Percentiles rank a stretch among this genome's conserved stretches.
Conservation (phyloP, 64 coral and sea anemone genomes). For the Montipora efflorescens region DNA sequence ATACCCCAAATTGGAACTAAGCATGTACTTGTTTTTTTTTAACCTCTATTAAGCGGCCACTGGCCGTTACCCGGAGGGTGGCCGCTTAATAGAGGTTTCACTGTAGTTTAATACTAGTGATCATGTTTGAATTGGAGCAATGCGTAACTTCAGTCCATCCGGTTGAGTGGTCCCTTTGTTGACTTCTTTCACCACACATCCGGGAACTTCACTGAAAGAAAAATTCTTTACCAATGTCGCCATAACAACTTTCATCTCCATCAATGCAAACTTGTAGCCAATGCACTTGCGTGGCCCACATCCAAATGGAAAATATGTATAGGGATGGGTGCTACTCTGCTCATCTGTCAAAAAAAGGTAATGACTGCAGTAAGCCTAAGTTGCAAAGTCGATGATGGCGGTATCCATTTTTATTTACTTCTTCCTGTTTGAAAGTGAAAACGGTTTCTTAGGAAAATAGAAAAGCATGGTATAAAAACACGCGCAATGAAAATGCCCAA, state of each 20-base stretch:
- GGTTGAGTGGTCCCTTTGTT: background rate
- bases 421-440: too few relatives aligned
- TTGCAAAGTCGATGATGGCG: too few relatives aligned
- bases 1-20: too few relatives aligned
- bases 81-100: background rate
- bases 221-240: conserved; percentile 18
- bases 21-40: too few relatives aligned
- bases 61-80: background rate
- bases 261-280: conserved; percentile 57
- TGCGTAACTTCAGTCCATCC: background rate
- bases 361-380: too few relatives aligned
- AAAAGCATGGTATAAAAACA: too few relatives aligned
- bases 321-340: background rate
- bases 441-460: too few relatives aligned
- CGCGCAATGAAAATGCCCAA: too few relatives aligned
- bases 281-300: conserved; percentile 59
- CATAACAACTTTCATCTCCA: conserved; percentile 36
- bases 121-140: background rate
- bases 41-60: background rate
- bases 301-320: conserved; percentile 37
- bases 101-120: background rate
- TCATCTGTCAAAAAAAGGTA: background rate
- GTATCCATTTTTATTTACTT: too few relatives aligned
- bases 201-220: conserved; percentile 4
- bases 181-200: conserved; percentile 16